Evolutionary conservation across 1,140 invertebrate genomes (phyloP).

Genomic region (Whitmania pigra): DNA sequence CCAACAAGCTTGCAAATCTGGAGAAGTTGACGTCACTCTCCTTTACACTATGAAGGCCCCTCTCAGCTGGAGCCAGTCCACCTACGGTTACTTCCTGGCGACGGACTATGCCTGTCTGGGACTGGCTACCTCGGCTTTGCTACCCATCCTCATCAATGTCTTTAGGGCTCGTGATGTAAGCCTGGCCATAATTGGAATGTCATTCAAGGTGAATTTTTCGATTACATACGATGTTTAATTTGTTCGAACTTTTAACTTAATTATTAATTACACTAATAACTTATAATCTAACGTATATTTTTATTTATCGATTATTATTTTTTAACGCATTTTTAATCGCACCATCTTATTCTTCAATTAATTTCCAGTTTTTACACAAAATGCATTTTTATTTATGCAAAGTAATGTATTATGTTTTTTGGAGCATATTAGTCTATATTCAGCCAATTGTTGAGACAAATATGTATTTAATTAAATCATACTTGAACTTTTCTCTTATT

Average conservation of each 20-base stretch:
- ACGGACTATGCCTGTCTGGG: constrained; percentile 37
- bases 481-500: no score
- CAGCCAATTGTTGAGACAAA: no score
- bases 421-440: no score
- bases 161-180: constrained; percentile 30
- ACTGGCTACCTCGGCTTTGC: constrained; percentile 32
- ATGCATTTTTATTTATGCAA: no score
- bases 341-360: no score
- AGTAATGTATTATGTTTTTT: no score
- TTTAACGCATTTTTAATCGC: no score
- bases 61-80: constrained; percentile 34
- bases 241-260: not conserved
- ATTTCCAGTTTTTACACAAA: no score
- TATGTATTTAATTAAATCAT: no score
- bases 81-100: constrained; percentile 38
- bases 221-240: not conserved
- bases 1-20: constrained; percentile 35
- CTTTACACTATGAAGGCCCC: constrained; percentile 35
- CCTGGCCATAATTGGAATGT: constrained; percentile 34
- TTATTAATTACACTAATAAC: not conserved
- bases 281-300: not conserved
- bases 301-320: not conserved
- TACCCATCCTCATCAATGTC: constrained; percentile 33
- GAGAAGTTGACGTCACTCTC: constrained; percentile 37
- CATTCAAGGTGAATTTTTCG: constrained; percentile 28